phyloP scores from a whole-genome alignment of 2,888 invertebrate species.

The Lasioglossum pauxillum region DNA sequence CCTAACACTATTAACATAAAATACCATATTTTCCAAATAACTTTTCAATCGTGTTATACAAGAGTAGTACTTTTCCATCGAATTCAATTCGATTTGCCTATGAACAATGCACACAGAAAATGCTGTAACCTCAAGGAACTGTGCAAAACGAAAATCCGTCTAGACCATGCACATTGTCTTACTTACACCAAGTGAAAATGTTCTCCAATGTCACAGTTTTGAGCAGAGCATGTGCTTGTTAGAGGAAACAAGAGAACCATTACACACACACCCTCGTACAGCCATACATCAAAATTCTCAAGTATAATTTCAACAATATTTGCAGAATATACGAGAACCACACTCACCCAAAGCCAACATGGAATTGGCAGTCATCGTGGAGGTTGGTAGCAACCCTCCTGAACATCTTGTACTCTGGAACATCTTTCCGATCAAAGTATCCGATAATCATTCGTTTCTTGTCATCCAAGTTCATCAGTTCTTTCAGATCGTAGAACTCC shows the following conservation, averaged over 20 bases:
- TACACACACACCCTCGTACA: constrained; percentile 12
- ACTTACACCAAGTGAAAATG: constrained; percentile 81
- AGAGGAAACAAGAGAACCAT: constrained; percentile 72
- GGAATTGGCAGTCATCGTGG: constrained; percentile 98
- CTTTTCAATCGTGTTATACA: neutral
- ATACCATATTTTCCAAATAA: neutral
- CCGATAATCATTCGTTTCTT: constrained; percentile 94
- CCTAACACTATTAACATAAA: too few species aligned
- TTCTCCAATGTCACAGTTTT: constrained; percentile 82
- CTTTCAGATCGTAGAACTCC: constrained; percentile 90
- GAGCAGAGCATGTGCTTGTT: constrained; percentile 82
- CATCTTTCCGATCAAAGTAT: constrained; percentile 93
- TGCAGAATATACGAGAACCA: neutral
- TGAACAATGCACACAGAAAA: neutral
- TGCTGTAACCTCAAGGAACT: neutral
- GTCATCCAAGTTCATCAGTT: constrained; percentile 91
- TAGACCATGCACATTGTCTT: constrained; percentile 58
- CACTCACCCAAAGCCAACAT: constrained; percentile 93
- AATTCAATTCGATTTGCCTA: neutral
- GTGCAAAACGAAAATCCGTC: constrained; percentile 1
- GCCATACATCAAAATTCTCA: neutral
- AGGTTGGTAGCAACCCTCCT: constrained; percentile 93
- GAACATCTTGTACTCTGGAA: constrained; percentile 92
- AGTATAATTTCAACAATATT: neutral
- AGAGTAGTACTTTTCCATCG: neutral